Evolutionary conservation across 2,797 vertebrate genomes (phyloP).

Genomic region (Sparus aurata): DNA sequence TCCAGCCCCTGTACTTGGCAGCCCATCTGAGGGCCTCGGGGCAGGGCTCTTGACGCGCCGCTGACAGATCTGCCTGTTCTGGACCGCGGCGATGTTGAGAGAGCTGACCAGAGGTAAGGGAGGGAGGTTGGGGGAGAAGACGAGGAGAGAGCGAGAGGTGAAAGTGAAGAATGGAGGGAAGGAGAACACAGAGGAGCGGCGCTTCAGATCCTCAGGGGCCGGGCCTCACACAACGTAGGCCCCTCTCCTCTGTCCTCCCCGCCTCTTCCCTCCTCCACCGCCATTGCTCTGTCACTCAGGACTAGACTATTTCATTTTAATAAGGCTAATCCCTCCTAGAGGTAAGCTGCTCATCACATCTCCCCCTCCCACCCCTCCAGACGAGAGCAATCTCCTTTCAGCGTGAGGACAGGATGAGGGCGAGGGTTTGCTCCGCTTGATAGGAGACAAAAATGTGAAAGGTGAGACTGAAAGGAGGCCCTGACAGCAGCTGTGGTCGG

Average conservation of each 20-base stretch:
- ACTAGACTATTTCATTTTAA: constrained; percentile 85
- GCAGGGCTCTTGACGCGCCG: constrained; percentile 76
- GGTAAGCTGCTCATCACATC: constrained; percentile 83
- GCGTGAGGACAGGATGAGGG: constrained; percentile 71
- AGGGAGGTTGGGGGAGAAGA: constrained; percentile 35
- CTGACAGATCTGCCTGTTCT: constrained; percentile 82
- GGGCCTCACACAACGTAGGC: constrained; percentile 67
- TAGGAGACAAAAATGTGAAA: constrained; percentile 81
- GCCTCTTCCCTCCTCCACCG: constrained; percentile 63
- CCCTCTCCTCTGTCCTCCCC: constrained; percentile 48
- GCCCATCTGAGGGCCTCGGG: constrained; percentile 79
- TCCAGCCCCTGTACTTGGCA: constrained; percentile 82
- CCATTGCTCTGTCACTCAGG: constrained; percentile 86
- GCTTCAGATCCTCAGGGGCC: constrained; percentile 70
- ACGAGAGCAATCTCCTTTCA: constrained; percentile 77
- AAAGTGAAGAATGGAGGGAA: constrained; percentile 79
- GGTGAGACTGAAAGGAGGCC: constrained; percentile 75
- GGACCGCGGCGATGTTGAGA: constrained; percentile 68
- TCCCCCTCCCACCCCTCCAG: constrained; percentile 56
- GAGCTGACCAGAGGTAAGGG: constrained; percentile 56
- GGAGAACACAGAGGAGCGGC: constrained; percentile 70
- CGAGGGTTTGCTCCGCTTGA: constrained; percentile 69
- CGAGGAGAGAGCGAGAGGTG: constrained; percentile 71
- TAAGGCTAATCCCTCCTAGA: constrained; percentile 83
- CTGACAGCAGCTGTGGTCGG: constrained; percentile 64